Percentiles rank a stretch among this genome's conserved stretches.
These are phyloP conservation scores for Sepiola atlantica DNA, from an alignment of 2,888 invertebrate species.

Conservation along the genomic window DNA sequence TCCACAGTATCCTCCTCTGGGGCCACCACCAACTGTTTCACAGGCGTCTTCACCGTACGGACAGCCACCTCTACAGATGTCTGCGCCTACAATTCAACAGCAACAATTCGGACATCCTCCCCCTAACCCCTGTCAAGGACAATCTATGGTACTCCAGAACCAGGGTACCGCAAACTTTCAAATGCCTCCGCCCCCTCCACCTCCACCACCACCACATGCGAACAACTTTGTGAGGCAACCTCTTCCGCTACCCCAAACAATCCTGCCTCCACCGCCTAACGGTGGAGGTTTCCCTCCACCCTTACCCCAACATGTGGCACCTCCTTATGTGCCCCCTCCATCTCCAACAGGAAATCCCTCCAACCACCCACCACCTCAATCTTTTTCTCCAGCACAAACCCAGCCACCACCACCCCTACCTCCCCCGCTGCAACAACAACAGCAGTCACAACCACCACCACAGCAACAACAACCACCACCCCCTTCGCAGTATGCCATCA, in stretches of 20 bases:
- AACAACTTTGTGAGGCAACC: conserved; percentile 36
- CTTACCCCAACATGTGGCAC: conserved; percentile 44
- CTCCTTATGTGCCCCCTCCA: conserved; percentile 42
- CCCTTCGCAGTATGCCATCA: background rate
- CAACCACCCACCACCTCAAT: conserved; percentile 42
- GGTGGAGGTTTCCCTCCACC: conserved; percentile 38
- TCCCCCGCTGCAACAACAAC: conserved; percentile 35
- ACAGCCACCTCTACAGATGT: conserved; percentile 35
- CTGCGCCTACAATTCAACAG: conserved; percentile 38
- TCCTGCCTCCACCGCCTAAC: conserved; percentile 44
- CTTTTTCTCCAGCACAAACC: conserved; percentile 23
- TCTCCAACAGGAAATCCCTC: conserved; percentile 44
- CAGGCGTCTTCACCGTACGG: conserved; percentile 38
- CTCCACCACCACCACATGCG: conserved; percentile 39
- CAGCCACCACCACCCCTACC: conserved; percentile 39
- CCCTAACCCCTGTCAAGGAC: conserved; percentile 42
- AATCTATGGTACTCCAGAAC: conserved; percentile 41
- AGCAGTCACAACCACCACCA: conserved; percentile 12
- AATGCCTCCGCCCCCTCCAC: conserved; percentile 44
- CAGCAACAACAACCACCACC: conserved; percentile 32
- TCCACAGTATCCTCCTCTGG: conserved; percentile 40
- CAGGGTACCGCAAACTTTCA: conserved; percentile 43
- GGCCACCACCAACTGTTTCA: conserved; percentile 33
- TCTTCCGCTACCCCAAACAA: background rate
- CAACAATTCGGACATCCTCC: conserved; percentile 41